Evolutionary conservation across 2,888 invertebrate genomes (phyloP).

Genomic region (Laspeyria flexula): DNA sequence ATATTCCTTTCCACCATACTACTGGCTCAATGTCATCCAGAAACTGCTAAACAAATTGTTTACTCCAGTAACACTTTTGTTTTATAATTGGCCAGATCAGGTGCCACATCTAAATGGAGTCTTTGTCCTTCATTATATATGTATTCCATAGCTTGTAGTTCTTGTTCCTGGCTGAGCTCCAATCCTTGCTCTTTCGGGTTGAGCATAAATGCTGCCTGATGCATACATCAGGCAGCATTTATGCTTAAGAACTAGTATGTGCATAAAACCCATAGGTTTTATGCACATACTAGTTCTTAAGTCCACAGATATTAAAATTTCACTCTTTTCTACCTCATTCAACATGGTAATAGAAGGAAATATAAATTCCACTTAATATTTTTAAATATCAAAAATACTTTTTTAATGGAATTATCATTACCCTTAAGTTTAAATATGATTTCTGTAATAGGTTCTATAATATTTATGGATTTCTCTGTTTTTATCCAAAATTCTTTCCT

Average conservation of each 20-base stretch:
- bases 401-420: not conserved
- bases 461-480: not conserved
- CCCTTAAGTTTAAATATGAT: not conserved
- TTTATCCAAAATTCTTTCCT: conserved; percentile 12
- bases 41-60: not conserved
- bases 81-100: not conserved
- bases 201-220: not conserved
- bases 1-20: not conserved
- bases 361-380: not conserved
- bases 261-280: not conserved
- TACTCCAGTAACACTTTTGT: not conserved
- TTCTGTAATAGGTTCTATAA: not conserved
- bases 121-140: not conserved
- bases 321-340: not conserved
- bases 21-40: not conserved
- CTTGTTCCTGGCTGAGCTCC: not conserved
- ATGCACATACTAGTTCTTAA: not conserved
- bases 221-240: not conserved
- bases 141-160: not conserved
- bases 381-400: not conserved
- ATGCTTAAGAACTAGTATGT: not conserved
- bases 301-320: not conserved
- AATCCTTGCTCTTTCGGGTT: not conserved
- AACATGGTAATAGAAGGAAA: not conserved
- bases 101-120: not conserved